These are phyloP conservation scores for Neomorphus geoffroyi DNA, from an alignment of 2,797 vertebrate genomes.

Conservation along the genomic window DNA sequence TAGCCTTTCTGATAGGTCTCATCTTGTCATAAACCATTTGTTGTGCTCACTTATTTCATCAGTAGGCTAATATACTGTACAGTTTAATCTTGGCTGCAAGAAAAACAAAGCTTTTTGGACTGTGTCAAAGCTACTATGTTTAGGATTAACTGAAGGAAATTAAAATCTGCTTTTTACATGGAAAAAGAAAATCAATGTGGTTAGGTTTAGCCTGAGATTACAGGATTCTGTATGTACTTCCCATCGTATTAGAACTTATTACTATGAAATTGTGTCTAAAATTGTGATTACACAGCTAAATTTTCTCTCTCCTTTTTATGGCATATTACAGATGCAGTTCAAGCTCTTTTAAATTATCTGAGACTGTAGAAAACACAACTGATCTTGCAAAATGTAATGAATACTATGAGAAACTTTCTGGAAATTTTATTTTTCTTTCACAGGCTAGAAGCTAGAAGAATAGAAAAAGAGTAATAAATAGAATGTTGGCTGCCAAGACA, in stretches of 20 bases:
- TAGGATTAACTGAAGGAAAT: constrained; percentile 46
- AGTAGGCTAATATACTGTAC: not conserved
- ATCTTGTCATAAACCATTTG: constrained; percentile 30
- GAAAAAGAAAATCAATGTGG: constrained; percentile 26
- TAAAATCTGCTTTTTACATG: constrained; percentile 43
- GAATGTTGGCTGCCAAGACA: constrained; percentile 12
- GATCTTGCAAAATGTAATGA: constrained; percentile 25
- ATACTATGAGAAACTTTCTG: constrained; percentile 4
- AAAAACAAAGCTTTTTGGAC: constrained; percentile 28
- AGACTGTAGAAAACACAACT: constrained; percentile 24
- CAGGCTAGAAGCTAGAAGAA: constrained; percentile 24
- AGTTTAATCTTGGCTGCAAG: constrained; percentile 43
- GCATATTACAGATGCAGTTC: not conserved
- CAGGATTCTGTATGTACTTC: constrained; percentile 38
- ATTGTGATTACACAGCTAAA: constrained; percentile 14
- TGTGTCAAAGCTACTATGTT: constrained; percentile 21
- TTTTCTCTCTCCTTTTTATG: not conserved
- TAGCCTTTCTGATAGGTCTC: not conserved
- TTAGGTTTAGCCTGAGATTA: constrained; percentile 46
- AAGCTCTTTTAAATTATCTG: constrained; percentile 6
- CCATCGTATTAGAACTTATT: constrained; percentile 39
- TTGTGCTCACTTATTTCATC: constrained; percentile 36
- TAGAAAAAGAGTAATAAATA: constrained; percentile 28
- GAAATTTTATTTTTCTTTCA: constrained; percentile 40
- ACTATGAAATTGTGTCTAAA: constrained; percentile 34